Base-by-base conservation (phyloP, 1,140 invertebrate genomes). In the Trialeurodes vaporariorum region DNA sequence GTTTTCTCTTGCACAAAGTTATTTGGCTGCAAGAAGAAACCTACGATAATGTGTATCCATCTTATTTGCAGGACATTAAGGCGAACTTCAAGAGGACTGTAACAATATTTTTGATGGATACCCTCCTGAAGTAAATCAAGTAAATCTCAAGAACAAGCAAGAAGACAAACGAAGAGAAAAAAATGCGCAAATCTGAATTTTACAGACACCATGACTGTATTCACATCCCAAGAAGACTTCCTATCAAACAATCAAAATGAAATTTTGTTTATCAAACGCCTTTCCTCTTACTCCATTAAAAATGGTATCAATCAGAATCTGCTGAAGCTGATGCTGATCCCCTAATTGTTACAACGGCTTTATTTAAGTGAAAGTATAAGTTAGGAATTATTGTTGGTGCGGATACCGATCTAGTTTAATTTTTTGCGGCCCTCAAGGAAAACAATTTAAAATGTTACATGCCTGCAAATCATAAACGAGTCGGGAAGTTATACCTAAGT, bases 71-170 rank as follows among this genome's bases (percentile, higher is more conserved):
- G 24, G 73, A 73, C 59, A 61, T 71, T n/a, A 13, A 67, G 65
- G 70, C 64, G 67, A 24, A 71, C 69, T 71, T 65, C 61, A 58
- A 59, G 2, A 11, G 13, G 40, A 70, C 71, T 26, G 27, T n/a
- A 21, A 22, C n/a, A 2, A 68, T 73, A 59, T 73, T 24, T 74
- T 73, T 68, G 72, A 74, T 63, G 71, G 70, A 1, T 73, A 71
- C 40, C 27, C n/a, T 66, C n/a, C n/a, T n/a, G 64, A 58, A 65
- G 59, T 5, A n/a, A n/a, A 25, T 58, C 12, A 9, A 25, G 0
- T 21, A 49, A 9, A 25, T 49, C 63, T 21, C 40, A 58, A 58
- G 59, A 58, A 58, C 9, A 21, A 49, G 64, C 40, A 24, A 17
- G 22, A 27, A 0, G 34, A 58, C 64, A 49, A 65, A 21, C 23